Evolutionary conservation across 2,888 invertebrate species (phyloP).

Genomic region (Melipona bicolor): DNA sequence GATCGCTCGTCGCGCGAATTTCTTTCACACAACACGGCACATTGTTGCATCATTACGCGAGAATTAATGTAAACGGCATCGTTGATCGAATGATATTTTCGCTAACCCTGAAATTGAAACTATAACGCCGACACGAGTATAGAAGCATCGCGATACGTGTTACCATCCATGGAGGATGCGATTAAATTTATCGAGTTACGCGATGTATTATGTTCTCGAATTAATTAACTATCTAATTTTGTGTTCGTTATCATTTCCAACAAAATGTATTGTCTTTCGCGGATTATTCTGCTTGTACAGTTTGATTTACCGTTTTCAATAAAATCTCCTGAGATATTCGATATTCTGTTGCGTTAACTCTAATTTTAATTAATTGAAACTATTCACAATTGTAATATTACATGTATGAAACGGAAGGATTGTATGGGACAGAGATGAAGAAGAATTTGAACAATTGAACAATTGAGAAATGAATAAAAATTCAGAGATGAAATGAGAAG

Average conservation of each 20-base stretch:
- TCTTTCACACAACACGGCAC: neutral
- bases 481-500: too few relatives aligned
- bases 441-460: too few relatives aligned
- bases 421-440: too few relatives aligned
- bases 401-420: too few relatives aligned
- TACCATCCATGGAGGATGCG: neutral
- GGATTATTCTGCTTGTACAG: neutral
- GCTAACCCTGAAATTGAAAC: slow-evolving; percentile 25
- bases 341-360: neutral
- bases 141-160: neutral
- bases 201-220: slow-evolving; percentile 21
- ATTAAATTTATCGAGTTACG: slow-evolving; percentile 41
- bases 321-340: neutral
- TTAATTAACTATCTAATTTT: slow-evolving; percentile 47
- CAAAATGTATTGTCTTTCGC: neutral
- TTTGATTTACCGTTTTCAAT: neutral
- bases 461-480: too few relatives aligned
- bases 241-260: slow-evolving; percentile 18
- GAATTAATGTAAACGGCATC: slow-evolving; percentile 22
- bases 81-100: slow-evolving; percentile 31
- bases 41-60: slow-evolving; percentile 21
- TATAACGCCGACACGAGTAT: neutral
- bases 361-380: neutral
- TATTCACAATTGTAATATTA: neutral
- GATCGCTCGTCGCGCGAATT: neutral